These are phyloP conservation scores for Ariopsis seemanni DNA, from an alignment of 2,113 vertebrate species.

Conservation along the genomic window DNA sequence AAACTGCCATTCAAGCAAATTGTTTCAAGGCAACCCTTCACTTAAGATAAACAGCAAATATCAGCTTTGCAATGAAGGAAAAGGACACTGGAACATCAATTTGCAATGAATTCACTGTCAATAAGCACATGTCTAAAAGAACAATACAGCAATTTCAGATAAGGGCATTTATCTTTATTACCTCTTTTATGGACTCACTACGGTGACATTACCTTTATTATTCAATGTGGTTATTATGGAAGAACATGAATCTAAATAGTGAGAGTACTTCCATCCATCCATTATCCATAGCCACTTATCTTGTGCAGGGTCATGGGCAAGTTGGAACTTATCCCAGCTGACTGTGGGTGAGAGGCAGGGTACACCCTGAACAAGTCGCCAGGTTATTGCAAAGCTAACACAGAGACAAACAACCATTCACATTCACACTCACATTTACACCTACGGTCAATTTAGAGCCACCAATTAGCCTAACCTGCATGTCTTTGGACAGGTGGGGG, in stretches of 20 bases:
- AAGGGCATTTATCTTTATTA: constrained; percentile 27
- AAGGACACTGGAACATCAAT: constrained; percentile 2
- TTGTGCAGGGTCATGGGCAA: no score
- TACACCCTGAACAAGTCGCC: no score
- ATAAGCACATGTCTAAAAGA: constrained; percentile 2
- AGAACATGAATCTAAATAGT: constrained; percentile 2
- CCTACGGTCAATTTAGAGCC: no score
- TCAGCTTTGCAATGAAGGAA: background rate
- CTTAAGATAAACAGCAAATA: constrained; percentile 10
- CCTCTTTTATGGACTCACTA: background rate
- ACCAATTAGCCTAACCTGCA: no score
- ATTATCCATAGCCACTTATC: no score
- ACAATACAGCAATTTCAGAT: constrained; percentile 20
- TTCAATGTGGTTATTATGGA: constrained; percentile 3
- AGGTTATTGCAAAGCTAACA: no score
- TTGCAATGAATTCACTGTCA: constrained; percentile 26
- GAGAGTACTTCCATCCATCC: no score
- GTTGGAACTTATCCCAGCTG: no score
- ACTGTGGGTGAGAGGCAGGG: no score
- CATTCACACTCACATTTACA: no score
- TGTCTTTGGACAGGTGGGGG: no score
- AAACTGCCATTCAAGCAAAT: constrained; percentile 9
- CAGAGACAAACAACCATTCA: no score
- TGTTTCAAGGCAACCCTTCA: background rate
- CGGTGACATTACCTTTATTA: background rate